Evolutionary conservation across 2,888 invertebrate genomes (phyloP), one percentile per base, ranked within the genome.

Genomic region (Oscheius onirici): DNA sequence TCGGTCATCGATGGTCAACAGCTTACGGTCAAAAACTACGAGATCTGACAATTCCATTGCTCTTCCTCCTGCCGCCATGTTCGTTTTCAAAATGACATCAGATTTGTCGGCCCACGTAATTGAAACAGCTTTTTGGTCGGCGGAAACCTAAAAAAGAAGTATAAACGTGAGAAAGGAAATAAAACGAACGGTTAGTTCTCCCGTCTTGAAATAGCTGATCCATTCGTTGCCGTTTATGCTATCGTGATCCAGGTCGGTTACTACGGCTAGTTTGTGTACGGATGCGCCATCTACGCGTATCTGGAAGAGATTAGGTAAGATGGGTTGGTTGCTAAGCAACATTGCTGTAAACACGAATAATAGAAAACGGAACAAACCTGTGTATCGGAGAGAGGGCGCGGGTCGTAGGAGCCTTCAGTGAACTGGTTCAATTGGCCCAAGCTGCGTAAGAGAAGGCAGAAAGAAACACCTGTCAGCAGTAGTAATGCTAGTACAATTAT

Each of bases 41-140:
- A 99, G 90, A 87, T 99, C 97, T 0, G 97, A 97, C 2, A 99
- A 90, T 88, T 97, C 97, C 95, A 97, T 96, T 1, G 95, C 95
- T 82, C 97, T 90, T 2, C 93, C 95, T 10, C 83, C 84, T n/a
- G 79, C 78, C 15, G 84, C 63, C 17, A 63, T 63, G 20, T 63
- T 49, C 17, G 46, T 49, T 22, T 44, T 49, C 26, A 72, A 26
- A 40, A 44, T 46, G 51, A 68, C 51, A 71, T 76, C 49, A 78
- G 76, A 65, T 79, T 79, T 70, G 52, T 87, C 85, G 82, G 79
- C 78, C 72, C 68, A 72, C 10, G 15, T 13, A 24, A 72, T 24
- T 15, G 52, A 41, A 8, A 52, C 54, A 6, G 26, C 40, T 49
- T 71, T 65, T 28, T 17, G n/a, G 20, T 71, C 54, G 26, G 46